phyloP scores from a whole-genome alignment of 1,140 invertebrate genomes.

The Caenorhabditis remanei region DNA sequence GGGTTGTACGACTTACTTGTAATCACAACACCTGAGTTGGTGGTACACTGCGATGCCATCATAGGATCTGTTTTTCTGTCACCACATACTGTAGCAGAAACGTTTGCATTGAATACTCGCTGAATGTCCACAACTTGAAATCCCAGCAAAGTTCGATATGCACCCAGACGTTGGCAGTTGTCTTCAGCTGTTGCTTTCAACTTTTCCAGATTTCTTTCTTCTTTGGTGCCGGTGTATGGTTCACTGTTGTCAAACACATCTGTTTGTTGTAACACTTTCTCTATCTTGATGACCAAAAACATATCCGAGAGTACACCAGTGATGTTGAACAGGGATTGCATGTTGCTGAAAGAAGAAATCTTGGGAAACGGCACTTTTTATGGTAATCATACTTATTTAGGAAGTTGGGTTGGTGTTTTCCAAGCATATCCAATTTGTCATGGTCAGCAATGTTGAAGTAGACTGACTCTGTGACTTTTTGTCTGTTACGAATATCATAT shows the following conservation, averaged over 20 bases:
- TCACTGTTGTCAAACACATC: slow-evolving; percentile 71
- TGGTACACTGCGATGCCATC: slow-evolving; percentile 38
- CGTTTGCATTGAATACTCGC: slow-evolving; percentile 33
- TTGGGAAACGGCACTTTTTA: slow-evolving; percentile 18
- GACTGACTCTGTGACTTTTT: slow-evolving; percentile 73
- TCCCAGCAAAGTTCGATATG: slow-evolving; percentile 94
- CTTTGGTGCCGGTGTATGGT: slow-evolving; percentile 71
- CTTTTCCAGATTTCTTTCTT: slow-evolving; percentile 71
- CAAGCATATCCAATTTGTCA: slow-evolving; percentile 58
- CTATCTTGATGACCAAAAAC: slow-evolving; percentile 65
- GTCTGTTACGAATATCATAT: slow-evolving; percentile 69
- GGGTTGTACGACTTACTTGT: background rate
- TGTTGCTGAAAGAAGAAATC: slow-evolving; percentile 47
- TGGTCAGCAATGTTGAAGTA: slow-evolving; percentile 71
- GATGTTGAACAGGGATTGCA: slow-evolving; percentile 49
- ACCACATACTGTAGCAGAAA: background rate
- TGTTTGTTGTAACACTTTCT: slow-evolving; percentile 71
- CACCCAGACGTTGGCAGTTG: slow-evolving; percentile 85
- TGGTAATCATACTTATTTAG: slow-evolving; percentile 27
- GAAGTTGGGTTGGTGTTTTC: slow-evolving; percentile 25
- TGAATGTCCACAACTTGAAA: slow-evolving; percentile 85
- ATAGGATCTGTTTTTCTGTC: slow-evolving; percentile 31
- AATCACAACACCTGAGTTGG: background rate
- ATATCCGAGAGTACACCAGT: slow-evolving; percentile 57
- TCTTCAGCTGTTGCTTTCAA: slow-evolving; percentile 66